A percentile compares a stretch with the other conserved stretches of the same genome.
Conservation (phyloP, 2,888 invertebrate species). For the Hololepta plana region DNA sequence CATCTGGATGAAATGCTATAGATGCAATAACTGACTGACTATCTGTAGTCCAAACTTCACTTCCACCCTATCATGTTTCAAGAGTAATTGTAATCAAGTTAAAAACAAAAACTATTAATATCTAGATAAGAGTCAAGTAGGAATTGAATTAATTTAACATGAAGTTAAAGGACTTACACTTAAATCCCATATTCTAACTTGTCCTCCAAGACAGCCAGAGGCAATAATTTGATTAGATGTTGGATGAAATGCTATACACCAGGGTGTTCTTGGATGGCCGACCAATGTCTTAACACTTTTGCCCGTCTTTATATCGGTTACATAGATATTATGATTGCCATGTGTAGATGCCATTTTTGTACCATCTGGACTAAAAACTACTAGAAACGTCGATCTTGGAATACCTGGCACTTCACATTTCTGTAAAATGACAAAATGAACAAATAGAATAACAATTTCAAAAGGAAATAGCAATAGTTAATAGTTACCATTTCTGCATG, state of each 20-base stretch:
- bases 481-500: too few relatives aligned
- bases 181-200: constrained; percentile 80
- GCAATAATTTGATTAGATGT: constrained; percentile 64
- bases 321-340: constrained; percentile 76
- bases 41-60: constrained; percentile 64
- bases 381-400: constrained; percentile 65
- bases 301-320: constrained; percentile 61
- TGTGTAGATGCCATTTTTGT: constrained; percentile 73
- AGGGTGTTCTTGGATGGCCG: constrained; percentile 77
- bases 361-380: constrained; percentile 79
- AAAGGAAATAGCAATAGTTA: too few relatives aligned
- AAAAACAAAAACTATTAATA: too few relatives aligned
- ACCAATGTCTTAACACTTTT: constrained; percentile 57
- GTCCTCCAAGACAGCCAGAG: constrained; percentile 75
- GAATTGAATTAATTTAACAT: too few relatives aligned
- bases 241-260: constrained; percentile 83
- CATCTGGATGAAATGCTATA: constrained; percentile 71
- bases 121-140: too few relatives aligned
- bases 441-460: too few relatives aligned
- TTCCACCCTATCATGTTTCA: constrained; percentile 46
- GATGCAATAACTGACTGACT: constrained; percentile 65
- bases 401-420: constrained; percentile 55
- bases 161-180: constrained; percentile 31
- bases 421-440: too few relatives aligned
- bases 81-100: too few relatives aligned